phyloP scores from a whole-genome alignment of 2,888 invertebrate species.

The Spialia ferax region DNA sequence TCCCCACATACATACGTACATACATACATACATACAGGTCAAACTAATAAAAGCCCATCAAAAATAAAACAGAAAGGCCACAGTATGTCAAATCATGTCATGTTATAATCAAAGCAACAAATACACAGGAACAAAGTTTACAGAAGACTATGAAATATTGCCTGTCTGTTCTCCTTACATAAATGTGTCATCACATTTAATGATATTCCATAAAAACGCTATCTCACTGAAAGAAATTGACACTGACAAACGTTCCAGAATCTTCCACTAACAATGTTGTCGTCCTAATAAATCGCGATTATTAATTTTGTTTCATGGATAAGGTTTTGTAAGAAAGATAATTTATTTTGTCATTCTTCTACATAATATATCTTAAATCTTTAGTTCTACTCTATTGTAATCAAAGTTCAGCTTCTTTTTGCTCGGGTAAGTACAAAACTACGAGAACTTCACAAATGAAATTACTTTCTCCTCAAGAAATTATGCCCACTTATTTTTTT shows the following conservation, averaged over 20 bases:
- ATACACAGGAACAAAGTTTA: not conserved
- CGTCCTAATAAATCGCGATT: conserved; percentile 34
- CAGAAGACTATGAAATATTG: not conserved
- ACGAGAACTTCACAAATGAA: too few species aligned
- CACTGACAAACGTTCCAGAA: conserved; percentile 33
- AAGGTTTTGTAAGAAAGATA: not conserved
- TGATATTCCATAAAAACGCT: conserved; percentile 30
- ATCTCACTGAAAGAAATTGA: conserved; percentile 37
- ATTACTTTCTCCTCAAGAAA: too few species aligned
- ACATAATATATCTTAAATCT: not conserved
- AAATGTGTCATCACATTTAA: not conserved
- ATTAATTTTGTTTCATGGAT: conserved; percentile 35
- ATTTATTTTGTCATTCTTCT: conserved; percentile 10
- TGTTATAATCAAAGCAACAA: not conserved
- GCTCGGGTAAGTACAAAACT: too few species aligned
- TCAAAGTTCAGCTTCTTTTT: too few species aligned
- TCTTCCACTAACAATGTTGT: conserved; percentile 35
- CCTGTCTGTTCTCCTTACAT: not conserved
- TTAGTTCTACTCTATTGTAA: not conserved
- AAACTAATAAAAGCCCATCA: too few species aligned
- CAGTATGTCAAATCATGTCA: too few species aligned
- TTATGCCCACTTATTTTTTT: too few species aligned
- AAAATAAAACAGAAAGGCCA: too few species aligned
- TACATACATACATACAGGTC: too few species aligned
- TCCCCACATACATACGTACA: too few species aligned